Conservation (phyloP, 2,888 invertebrate species). For the Entomobrya multifasciata region DNA sequence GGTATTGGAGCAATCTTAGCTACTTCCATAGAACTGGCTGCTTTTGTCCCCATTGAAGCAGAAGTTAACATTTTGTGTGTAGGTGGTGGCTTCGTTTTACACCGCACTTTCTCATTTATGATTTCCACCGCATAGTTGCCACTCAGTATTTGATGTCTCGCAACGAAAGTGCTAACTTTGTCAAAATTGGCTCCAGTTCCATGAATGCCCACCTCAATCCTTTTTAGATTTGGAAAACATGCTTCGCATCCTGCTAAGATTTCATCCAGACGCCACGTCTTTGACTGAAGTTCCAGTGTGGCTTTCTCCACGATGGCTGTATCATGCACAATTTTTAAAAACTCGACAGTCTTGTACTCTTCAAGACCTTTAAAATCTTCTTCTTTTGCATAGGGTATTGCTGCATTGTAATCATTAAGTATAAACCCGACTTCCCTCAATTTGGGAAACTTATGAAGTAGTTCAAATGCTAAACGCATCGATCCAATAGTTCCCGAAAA, state of each 20-base stretch:
- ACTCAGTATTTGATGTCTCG: neutral
- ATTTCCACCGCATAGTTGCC: neutral
- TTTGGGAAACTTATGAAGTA: neutral
- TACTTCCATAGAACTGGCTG: too few relatives aligned
- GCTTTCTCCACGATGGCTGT: neutral
- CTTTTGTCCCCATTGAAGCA: too few relatives aligned
- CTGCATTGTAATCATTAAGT: neutral
- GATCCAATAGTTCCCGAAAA: constrained; percentile 18
- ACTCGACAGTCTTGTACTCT: neutral
- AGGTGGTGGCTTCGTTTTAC: neutral
- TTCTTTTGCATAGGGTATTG: neutral
- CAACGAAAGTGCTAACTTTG: neutral
- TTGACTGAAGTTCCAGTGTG: neutral
- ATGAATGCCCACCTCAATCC: neutral
- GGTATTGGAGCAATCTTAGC: too few relatives aligned
- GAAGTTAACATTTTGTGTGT: too few relatives aligned
- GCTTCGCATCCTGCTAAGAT: neutral
- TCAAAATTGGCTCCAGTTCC: constrained; percentile 15
- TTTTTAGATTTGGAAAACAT: constrained; percentile 23
- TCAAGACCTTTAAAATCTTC: neutral
- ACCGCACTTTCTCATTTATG: neutral
- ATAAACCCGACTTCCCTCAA: neutral
- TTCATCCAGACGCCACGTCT: constrained; percentile 11
- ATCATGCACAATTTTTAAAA: neutral
- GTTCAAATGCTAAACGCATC: constrained; percentile 14